Conservation (phyloP, 2,888 invertebrate species). For the Creontiades dilutus region DNA sequence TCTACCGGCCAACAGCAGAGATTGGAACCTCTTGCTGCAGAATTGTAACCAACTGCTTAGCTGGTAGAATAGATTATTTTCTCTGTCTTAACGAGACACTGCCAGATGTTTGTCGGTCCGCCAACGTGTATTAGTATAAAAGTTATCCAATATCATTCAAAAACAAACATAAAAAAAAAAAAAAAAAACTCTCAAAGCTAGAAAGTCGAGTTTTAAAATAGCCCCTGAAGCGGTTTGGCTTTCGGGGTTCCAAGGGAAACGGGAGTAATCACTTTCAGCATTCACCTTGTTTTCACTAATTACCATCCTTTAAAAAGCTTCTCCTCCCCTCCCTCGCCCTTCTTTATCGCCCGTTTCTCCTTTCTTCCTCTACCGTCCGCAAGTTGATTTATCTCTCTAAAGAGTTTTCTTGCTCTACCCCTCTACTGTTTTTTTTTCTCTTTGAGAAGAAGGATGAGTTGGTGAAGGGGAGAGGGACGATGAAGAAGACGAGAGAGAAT, state of each 20-base stretch:
- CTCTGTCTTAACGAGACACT: too few relatives aligned
- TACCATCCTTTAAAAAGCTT: constrained; percentile 33
- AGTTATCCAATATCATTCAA: too few relatives aligned
- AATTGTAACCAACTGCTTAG: too few relatives aligned
- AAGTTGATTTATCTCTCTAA: constrained; percentile 40
- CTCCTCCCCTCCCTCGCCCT: not conserved
- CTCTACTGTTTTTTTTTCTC: too few relatives aligned
- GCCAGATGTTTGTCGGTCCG: too few relatives aligned
- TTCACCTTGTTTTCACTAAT: constrained; percentile 47
- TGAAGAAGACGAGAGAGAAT: not conserved
- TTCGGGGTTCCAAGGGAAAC: not conserved
- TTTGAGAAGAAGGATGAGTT: not conserved
- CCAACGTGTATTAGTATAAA: too few relatives aligned
- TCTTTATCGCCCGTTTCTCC: not conserved
- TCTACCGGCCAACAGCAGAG: too few relatives aligned
- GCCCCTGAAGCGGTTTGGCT: not conserved
- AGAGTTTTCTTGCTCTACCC: not conserved
- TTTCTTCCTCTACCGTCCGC: not conserved
- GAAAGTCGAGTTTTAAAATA: not conserved
- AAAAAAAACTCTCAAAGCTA: too few relatives aligned
- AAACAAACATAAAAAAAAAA: too few relatives aligned
- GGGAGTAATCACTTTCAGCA: constrained; percentile 29
- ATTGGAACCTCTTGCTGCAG: too few relatives aligned
- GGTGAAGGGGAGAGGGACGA: not conserved
- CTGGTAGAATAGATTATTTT: too few relatives aligned